Evolutionary conservation across 2,797 vertebrate genomes (phyloP).

Genomic region (Poeciliopsis infans): DNA sequence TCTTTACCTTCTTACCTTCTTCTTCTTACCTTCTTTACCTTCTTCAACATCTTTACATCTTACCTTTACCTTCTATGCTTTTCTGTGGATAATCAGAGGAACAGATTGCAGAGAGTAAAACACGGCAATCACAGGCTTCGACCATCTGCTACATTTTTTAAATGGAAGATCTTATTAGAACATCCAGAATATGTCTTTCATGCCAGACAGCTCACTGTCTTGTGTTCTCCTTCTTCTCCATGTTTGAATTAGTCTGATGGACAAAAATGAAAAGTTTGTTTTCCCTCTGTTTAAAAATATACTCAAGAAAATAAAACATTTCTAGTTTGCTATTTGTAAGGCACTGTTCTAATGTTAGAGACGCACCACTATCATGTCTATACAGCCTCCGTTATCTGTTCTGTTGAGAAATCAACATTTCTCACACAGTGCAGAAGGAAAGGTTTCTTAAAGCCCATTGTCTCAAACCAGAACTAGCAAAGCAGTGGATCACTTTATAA

Average conservation of each 20-base stretch:
- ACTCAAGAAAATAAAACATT: slow-evolving; percentile 2
- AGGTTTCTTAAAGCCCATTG: slow-evolving; percentile 39
- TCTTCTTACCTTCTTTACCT: too few species aligned
- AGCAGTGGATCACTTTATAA: background rate
- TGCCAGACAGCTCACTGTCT: slow-evolving; percentile 9
- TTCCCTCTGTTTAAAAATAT: background rate
- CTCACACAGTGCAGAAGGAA: slow-evolving; percentile 33
- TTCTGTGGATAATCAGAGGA: slow-evolving; percentile 26
- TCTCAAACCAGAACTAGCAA: slow-evolving; percentile 9
- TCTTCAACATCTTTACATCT: too few species aligned
- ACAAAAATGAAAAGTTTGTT: slow-evolving; percentile 9
- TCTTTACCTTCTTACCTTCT: too few species aligned
- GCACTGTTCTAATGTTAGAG: slow-evolving; percentile 17
- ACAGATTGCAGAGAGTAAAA: slow-evolving; percentile 36
- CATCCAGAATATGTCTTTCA: slow-evolving; percentile 5
- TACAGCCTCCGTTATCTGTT: slow-evolving; percentile 9
- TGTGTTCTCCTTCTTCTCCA: slow-evolving; percentile 6
- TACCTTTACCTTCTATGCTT: too few species aligned
- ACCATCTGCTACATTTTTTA: slow-evolving; percentile 41
- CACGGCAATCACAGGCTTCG: slow-evolving; percentile 3
- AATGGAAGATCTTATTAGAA: slow-evolving; percentile 22
- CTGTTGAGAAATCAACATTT: slow-evolving; percentile 48
- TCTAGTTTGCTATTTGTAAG: slow-evolving; percentile 17
- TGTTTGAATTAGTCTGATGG: slow-evolving; percentile 1
- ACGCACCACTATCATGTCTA: slow-evolving; percentile 24